These are phyloP conservation scores for Trinorchestia longiramus DNA, from an alignment of 1,140 invertebrate species.

Conservation along the genomic window DNA sequence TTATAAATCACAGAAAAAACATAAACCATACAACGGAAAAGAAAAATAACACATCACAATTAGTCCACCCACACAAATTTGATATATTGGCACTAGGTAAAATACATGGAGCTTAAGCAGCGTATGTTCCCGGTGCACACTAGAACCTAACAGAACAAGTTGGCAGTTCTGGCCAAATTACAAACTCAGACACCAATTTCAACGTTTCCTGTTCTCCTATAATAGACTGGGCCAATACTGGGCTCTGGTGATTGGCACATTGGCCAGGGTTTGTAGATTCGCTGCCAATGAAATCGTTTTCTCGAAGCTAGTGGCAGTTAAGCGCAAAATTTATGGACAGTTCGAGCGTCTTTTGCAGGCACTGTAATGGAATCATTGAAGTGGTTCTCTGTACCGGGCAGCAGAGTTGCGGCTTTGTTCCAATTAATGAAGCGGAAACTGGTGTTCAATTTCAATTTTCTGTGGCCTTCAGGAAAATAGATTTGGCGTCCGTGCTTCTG, in stretches of 20 bases:
- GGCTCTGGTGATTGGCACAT: slow-evolving; percentile 1
- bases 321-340: slow-evolving; percentile 27
- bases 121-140: too few species aligned
- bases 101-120: too few species aligned
- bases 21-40: too few species aligned
- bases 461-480: background rate
- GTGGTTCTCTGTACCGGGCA: background rate
- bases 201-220: background rate
- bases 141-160: background rate
- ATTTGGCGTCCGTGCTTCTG: background rate
- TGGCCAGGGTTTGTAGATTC: slow-evolving; percentile 23
- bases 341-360: background rate
- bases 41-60: too few species aligned
- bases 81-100: too few species aligned
- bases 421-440: background rate
- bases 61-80: too few species aligned
- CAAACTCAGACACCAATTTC: background rate
- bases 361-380: background rate
- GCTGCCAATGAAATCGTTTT: slow-evolving; percentile 40
- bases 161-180: background rate
- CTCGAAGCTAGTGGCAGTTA: slow-evolving; percentile 3
- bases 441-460: background rate
- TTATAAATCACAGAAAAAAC: too few species aligned
- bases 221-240: slow-evolving; percentile 33
- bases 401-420: background rate